These are phyloP conservation scores for Serrognathus titanus DNA, from an alignment of 2,888 invertebrate genomes.

Conservation along the genomic window DNA sequence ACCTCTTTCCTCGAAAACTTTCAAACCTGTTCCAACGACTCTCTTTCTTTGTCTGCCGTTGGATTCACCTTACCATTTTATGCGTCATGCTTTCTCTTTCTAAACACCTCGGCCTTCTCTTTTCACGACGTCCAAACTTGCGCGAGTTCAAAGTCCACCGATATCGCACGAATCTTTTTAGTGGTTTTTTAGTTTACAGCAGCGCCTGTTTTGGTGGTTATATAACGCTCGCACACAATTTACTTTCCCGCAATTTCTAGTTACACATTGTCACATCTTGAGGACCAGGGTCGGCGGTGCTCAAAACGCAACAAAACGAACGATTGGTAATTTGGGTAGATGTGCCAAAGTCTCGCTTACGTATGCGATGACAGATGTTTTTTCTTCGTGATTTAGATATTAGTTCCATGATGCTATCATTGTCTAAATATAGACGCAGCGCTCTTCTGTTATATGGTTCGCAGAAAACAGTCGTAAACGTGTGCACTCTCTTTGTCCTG, in stretches of 20 bases:
- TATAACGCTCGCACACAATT: no score
- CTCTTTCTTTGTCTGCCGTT: constrained; percentile 45
- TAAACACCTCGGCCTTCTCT: constrained; percentile 12
- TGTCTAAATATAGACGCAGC: constrained; percentile 31
- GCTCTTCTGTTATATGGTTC: constrained; percentile 3
- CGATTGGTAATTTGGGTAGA: no score
- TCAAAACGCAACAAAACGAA: no score
- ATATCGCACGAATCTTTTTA: constrained; percentile 7
- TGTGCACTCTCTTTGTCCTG: constrained; percentile 28
- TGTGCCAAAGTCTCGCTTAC: constrained; percentile 9
- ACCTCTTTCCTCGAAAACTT: constrained; percentile 41
- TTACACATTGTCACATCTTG: no score
- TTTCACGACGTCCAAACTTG: constrained; percentile 20
- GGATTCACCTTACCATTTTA: constrained; percentile 44
- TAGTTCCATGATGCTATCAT: constrained; percentile 26
- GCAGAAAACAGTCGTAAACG: constrained; percentile 14
- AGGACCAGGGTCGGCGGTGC: no score
- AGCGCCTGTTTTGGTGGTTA: no score
- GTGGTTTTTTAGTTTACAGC: background rate
- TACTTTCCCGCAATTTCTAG: no score
- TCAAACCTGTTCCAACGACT: constrained; percentile 46
- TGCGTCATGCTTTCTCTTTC: background rate
- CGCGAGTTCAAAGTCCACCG: constrained; percentile 30
- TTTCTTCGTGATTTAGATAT: constrained; percentile 16
- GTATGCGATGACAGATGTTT: constrained; percentile 17